Evolutionary conservation across 2,113 vertebrate species (phyloP), one percentile per base, ranked within the genome.

Genomic region (Alouatta palliata): DNA sequence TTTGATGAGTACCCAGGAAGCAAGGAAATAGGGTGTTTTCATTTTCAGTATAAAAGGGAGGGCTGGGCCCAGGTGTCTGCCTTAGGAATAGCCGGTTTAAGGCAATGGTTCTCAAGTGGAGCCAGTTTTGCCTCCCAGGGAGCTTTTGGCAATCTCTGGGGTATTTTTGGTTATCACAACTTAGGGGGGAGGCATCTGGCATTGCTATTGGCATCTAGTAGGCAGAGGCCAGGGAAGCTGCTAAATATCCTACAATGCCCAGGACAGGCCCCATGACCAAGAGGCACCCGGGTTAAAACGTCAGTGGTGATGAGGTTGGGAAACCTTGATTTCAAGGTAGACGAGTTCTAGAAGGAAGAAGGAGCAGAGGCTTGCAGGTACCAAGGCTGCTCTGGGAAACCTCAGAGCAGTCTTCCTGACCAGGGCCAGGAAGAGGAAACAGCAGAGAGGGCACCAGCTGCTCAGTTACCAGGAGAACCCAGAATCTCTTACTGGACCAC

Each of bases 161-260:
- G 68, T 17, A 8, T 30, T 87, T 92, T 56, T 30, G 27, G 54
- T 45, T 6, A 3, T 52, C 88, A 61, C 16, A 13, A 14, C 16
- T 37, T 21, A 20, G 8, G 3, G 2, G 54, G 6, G 19, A 27
- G 14, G 52, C 54, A 27, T 16, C 58, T 43, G 30, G 3, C 45
- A 0, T 35, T 37, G 27, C 37, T 75, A 5, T 7, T 19, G 70
- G 17, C 30, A 13, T 40, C 30, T 27, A 1, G 2, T 5, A 25
- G 45, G 14, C 4, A 25, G 35, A 81, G 93, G n/a, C 27, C 73
- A 66, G 25, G 25, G 45, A 20, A 27, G 11, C 71, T 10, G 19
- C 40, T 25, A 21, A 17, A 6, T 17, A 9, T 0, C 25, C 14
- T 0, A 1, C 47, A 6, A 8, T 0, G 0, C 30, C 6, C 56